A percentile compares a stretch with the other conserved stretches of the same genome.
phyloP scores from a whole-genome alignment of 2,888 invertebrate species.

The Noctua fimbriata region DNA sequence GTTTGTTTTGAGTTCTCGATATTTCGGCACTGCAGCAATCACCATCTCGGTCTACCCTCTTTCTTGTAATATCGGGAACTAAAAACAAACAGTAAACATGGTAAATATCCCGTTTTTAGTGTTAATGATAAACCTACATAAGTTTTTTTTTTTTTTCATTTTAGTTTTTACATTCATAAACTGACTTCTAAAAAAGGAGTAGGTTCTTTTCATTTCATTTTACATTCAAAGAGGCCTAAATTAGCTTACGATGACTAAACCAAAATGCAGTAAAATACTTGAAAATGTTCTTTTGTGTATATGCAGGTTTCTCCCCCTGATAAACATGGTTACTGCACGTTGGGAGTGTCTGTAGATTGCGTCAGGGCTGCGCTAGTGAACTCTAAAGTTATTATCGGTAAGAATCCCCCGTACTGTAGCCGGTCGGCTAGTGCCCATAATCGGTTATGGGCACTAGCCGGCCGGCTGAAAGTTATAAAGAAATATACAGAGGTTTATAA shows the following conservation, averaged over 20 bases:
- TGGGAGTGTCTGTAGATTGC: constrained; percentile 98
- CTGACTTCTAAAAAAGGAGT: too few species aligned
- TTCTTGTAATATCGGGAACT: too few species aligned
- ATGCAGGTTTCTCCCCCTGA: constrained; percentile 96
- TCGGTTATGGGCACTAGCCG: background rate
- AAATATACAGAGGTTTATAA: background rate
- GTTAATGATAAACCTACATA: too few species aligned
- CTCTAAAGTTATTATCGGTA: constrained; percentile 97
- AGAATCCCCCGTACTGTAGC: constrained; percentile 65
- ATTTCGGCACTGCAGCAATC: too few species aligned
- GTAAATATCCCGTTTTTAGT: too few species aligned
- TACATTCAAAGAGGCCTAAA: background rate
- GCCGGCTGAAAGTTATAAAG: background rate
- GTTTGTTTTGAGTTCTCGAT: too few species aligned
- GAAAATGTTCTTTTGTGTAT: background rate
- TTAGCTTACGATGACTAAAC: background rate
- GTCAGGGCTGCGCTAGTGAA: constrained; percentile 95
- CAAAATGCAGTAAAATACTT: background rate
- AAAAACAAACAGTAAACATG: too few species aligned
- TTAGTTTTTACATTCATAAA: too few species aligned
- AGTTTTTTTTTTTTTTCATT: too few species aligned
- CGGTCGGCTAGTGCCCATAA: too few species aligned
- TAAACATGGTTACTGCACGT: constrained; percentile 96
- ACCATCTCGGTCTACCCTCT: too few species aligned
- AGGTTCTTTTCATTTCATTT: too few species aligned